phyloP scores from a whole-genome alignment of 2,888 invertebrate species.

The Sarcophaga rosellei region DNA sequence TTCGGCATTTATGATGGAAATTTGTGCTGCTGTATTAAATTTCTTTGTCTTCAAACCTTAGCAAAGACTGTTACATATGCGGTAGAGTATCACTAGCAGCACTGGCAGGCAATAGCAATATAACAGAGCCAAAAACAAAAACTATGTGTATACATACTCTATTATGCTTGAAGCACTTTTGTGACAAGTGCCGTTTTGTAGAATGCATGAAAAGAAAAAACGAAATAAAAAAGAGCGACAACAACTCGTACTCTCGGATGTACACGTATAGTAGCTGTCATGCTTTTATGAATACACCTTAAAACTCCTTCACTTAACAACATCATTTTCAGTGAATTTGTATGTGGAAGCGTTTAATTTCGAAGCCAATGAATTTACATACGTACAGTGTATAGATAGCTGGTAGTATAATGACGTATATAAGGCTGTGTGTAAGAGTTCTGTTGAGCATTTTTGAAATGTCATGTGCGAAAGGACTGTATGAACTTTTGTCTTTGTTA shows the following conservation, averaged over 20 bases:
- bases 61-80: neutral
- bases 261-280: too few relatives aligned
- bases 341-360: too few relatives aligned
- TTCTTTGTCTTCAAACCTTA: neutral
- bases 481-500: too few relatives aligned
- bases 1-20: conserved; percentile 5
- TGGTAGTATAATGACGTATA: too few relatives aligned
- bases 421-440: too few relatives aligned
- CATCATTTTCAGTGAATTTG: too few relatives aligned
- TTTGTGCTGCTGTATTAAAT: neutral
- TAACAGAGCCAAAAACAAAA: neutral
- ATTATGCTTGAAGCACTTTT: conserved; percentile 24
- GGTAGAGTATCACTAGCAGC: neutral
- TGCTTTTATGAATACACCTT: too few relatives aligned
- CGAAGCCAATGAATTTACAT: too few relatives aligned
- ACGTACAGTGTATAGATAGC: too few relatives aligned
- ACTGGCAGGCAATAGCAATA: neutral
- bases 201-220: neutral
- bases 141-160: neutral
- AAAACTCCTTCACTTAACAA: too few relatives aligned
- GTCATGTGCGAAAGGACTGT: neutral
- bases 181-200: conserved; percentile 20
- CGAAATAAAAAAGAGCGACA: too few relatives aligned
- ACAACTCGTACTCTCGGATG: too few relatives aligned
- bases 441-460: neutral